Conservation (phyloP, 2,797 vertebrate species). For the Mormyrus hasselquistii region DNA sequence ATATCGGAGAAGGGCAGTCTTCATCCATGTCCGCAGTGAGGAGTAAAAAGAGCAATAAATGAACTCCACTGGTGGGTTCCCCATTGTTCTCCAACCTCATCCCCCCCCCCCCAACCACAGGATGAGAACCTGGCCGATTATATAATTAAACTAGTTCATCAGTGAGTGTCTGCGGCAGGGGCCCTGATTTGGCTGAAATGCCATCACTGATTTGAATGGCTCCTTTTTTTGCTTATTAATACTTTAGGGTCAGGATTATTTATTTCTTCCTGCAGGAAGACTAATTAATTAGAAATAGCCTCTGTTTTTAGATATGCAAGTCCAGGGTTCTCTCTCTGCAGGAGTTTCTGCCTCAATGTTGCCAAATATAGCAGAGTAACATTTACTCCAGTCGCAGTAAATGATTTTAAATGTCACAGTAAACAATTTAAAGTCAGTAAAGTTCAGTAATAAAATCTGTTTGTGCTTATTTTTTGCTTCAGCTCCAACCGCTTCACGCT, state of each 20-base stretch:
- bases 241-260: background rate
- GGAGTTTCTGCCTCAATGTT: background rate
- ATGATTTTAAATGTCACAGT: constrained; percentile 8
- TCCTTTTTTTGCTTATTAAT: background rate
- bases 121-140: background rate
- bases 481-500: background rate
- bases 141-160: constrained; percentile 20
- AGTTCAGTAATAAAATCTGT: background rate
- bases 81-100: background rate
- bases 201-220: background rate
- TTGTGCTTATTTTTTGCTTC: background rate
- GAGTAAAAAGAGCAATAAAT: background rate
- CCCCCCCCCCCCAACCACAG: background rate
- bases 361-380: background rate
- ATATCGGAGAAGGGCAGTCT: background rate
- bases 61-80: background rate
- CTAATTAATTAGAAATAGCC: background rate
- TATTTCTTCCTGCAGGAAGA: background rate
- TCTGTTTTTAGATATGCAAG: background rate
- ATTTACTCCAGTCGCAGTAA: background rate
- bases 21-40: background rate
- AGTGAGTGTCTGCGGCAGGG: constrained; percentile 13
- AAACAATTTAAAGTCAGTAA: background rate
- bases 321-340: background rate
- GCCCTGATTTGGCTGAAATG: background rate